Evolutionary conservation across 2,888 invertebrate species (phyloP), one percentile per base, ranked within the genome.

Genomic region (Cheilosia grossa): DNA sequence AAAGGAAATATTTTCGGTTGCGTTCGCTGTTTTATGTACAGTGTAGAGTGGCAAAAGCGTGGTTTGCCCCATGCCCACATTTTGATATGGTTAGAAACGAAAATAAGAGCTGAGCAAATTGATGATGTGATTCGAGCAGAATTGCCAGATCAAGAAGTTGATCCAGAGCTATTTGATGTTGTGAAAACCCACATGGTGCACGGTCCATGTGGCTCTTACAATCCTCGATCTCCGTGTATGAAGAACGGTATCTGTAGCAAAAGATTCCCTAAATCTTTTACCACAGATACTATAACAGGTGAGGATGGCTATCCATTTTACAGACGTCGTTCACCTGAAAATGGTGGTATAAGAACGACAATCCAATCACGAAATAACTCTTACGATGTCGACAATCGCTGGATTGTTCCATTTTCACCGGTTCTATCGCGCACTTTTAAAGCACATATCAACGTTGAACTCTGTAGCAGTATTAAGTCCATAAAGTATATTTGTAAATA

Each of bases 401-500:
- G 73, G 59, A 33, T 80, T 15, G 73, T 73, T 6, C 66, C 61
- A 2, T 73, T 66, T 19, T 67, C 66, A 13, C 53, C 67, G 13
- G 51, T 61, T 1, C 24, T 79, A 13, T 27, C 49, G 13, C 33
- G 56, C n/a, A 40, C 42, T n/a, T 90, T 88, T 53, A 82, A 89
- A 42, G 88, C 89, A 2, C 90, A 91, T 78, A 89, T 89, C 15
- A 91, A 91, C 83, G 90, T 91, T 19, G 90, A 92, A 79, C 89
- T 58, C 70, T 93, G 92, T 78, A 89, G 88, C 87, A 92, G 91
- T 0, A 90, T 92, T 0, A 91, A n/a, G n/a, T n/a, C n/a, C 91
- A 91, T 91, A 21, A 91, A 91, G 88, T 91, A 91, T 73, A 88
- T 91, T 82, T 90, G 90, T 80, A 91, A 92, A 87, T 92, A 92